Evolutionary conservation across 2,797 vertebrate genomes (phyloP).

Genomic region (Sternotherus odoratus): DNA sequence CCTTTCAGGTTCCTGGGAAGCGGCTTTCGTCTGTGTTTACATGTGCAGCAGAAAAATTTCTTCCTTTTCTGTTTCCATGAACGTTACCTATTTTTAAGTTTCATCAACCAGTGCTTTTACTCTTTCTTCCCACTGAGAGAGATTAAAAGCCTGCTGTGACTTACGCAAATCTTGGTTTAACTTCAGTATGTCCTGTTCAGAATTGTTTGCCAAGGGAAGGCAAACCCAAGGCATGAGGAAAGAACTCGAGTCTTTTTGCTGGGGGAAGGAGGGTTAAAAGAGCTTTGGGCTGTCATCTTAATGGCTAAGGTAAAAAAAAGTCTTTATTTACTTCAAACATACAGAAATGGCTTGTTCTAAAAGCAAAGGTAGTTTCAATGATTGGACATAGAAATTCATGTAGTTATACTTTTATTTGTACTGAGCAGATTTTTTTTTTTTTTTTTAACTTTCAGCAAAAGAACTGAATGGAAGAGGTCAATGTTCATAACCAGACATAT

Average conservation of each 20-base stretch:
- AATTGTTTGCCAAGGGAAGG: background rate
- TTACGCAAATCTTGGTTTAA: background rate
- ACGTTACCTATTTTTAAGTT: background rate
- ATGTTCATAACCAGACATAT: background rate
- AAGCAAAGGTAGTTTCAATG: constrained; percentile 6
- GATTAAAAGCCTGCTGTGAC: background rate
- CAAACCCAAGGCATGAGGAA: background rate
- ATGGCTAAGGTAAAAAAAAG: constrained; percentile 41
- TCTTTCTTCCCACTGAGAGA: background rate
- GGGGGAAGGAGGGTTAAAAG: background rate
- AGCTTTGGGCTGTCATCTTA: background rate
- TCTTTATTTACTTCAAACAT: background rate
- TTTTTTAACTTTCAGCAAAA: background rate
- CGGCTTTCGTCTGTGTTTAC: background rate
- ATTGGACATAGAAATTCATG: background rate
- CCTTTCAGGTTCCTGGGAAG: constrained; percentile 11
- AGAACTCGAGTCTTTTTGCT: background rate
- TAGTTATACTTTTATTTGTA: background rate
- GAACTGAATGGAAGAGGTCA: background rate
- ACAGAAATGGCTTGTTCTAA: background rate
- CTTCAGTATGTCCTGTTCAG: background rate
- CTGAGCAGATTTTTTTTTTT: background rate
- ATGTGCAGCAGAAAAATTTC: background rate
- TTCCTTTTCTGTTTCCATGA: background rate
- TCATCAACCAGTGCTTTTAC: background rate